Base-by-base conservation (phyloP, 2,888 invertebrate species). In the Morpho deidamia region DNA sequence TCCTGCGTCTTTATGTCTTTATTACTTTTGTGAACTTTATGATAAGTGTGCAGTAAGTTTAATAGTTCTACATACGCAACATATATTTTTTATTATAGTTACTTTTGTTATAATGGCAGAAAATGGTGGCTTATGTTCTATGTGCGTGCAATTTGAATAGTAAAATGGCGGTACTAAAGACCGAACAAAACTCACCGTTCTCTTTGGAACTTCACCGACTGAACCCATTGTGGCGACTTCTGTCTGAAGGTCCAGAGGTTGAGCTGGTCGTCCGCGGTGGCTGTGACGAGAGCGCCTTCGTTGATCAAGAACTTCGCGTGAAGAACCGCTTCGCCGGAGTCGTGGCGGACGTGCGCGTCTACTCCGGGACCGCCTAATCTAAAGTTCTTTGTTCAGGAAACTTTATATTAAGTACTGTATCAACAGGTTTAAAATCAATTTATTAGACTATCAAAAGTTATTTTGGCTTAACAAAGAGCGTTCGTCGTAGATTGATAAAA, bases 161-260 rank as follows among this genome's bases (percentile, higher is more conserved):
- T 5, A 23, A 23, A 23, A 23, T 23, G 23, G 23, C 23, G 23
- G 23, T 5, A 23, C 23, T 23, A 23, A 23, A 23, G 23, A 23
- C 23, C 23, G 23, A 23, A 23, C 23, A 45, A 10, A 37, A 75
- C 91, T 84, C 83, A 96, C 98, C 96, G 95, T 90, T 99, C 99
- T 76, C 97, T 93, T 87, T 98, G 97, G 89, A 99, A 99, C 91
- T 99, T 98, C 78, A 99, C 93, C 69, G 97, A 96, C 90, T 99
- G 99, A 67, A 98, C 95, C 72, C 99, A 93, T 90, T 97, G 97
- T 56, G 99, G 97, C 66, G 92, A 93, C 90, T 97, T 97, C 93
- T 98, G 95, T 71, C 97, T 91, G 90, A 98, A 96, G 91, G 96
- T 98, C 99, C 99, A 99, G 69, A 99, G 92, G 89, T 99, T 99